Conservation (phyloP, 2,113 vertebrate genomes). For the Sclerurus mexicanus region DNA sequence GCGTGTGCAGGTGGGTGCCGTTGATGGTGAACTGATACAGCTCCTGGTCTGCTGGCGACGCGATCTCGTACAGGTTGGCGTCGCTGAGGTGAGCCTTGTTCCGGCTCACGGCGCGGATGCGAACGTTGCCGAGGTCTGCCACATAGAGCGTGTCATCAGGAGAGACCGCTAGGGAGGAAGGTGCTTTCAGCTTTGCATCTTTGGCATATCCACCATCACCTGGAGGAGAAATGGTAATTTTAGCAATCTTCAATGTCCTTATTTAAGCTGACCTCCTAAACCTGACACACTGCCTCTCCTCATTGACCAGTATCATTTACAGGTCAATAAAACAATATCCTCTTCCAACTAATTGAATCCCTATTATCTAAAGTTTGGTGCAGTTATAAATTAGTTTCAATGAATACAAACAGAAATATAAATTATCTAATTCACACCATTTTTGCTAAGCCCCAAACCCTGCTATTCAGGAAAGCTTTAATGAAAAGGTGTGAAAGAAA, state of each 20-base stretch:
- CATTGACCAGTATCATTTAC: constrained; percentile 53
- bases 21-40: constrained; percentile 93
- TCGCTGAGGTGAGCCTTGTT: constrained; percentile 87
- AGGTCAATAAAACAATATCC: constrained; percentile 46
- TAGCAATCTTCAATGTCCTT: neutral
- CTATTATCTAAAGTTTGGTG: constrained; percentile 42
- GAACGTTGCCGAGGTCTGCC: constrained; percentile 93
- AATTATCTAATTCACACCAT: constrained; percentile 63
- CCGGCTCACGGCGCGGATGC: constrained; percentile 87
- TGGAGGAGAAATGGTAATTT: constrained; percentile 56
- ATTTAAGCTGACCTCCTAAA: neutral
- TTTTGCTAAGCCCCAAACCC: constrained; percentile 54
- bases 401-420: constrained; percentile 63
- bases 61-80: constrained; percentile 86
- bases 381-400: constrained; percentile 51
- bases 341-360: constrained; percentile 53
- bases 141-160: constrained; percentile 92
- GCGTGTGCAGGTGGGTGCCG: constrained; percentile 91
- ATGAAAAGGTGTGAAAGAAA: neutral
- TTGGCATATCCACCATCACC: constrained; percentile 95
- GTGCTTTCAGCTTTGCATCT: constrained; percentile 92
- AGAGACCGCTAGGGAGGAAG: constrained; percentile 89
- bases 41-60: constrained; percentile 91
- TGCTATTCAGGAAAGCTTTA: constrained; percentile 44
- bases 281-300: neutral